These are phyloP conservation scores for Pycnonotus jocosus DNA, from an alignment of 2,113 vertebrate species.

Conservation along the genomic window DNA sequence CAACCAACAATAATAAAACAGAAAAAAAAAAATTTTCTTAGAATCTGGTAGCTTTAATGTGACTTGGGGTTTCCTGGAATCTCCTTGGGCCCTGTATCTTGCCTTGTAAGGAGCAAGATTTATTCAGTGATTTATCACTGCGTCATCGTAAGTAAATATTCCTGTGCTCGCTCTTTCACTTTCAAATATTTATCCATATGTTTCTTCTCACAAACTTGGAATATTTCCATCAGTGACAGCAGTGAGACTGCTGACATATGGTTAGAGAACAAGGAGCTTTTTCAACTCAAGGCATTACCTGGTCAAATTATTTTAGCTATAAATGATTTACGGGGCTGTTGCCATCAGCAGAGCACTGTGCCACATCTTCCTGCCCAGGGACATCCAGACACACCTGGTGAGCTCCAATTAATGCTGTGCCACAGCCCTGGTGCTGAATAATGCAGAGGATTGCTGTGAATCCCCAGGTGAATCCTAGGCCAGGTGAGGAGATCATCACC, in stretches of 20 bases:
- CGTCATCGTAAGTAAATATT: slow-evolving; percentile 1
- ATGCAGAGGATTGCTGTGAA: background rate
- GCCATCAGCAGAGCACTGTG: background rate
- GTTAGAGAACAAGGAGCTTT: background rate
- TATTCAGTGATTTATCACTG: too few species aligned
- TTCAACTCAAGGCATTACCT: background rate
- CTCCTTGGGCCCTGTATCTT: background rate
- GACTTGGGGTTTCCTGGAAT: background rate
- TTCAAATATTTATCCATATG: background rate
- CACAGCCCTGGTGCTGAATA: background rate
- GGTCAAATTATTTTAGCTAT: background rate
- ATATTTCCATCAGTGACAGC: background rate
- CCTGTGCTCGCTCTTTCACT: background rate
- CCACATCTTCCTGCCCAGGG: background rate
- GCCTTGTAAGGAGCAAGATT: background rate
- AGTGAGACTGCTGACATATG: background rate
- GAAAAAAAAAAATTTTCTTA: background rate
- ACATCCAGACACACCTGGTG: background rate
- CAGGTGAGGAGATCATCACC: background rate
- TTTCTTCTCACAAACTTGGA: background rate
- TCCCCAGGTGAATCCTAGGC: background rate
- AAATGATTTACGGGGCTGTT: background rate
- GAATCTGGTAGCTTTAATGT: background rate
- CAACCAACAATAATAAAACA: background rate
- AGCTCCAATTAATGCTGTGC: background rate